Evolutionary conservation across 2,888 invertebrate genomes (phyloP).

Genomic region (Rhodophaea formosa): DNA sequence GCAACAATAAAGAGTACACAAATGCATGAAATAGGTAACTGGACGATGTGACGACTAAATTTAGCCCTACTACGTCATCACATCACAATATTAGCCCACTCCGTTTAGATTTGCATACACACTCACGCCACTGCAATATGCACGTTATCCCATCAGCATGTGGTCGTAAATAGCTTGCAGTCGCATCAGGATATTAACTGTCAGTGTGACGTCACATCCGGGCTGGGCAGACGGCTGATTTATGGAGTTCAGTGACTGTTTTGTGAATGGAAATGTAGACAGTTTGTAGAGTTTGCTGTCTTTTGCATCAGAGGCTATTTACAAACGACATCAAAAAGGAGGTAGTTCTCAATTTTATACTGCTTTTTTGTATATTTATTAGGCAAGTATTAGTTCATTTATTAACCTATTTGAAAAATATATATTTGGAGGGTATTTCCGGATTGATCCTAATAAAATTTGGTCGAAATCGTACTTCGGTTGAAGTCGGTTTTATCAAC

Average conservation of each 20-base stretch:
- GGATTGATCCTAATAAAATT: too few species aligned
- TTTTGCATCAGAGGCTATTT: too few species aligned
- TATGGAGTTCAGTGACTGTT: constrained; percentile 21
- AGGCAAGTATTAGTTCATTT: too few species aligned
- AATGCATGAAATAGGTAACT: not conserved
- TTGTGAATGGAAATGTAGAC: not conserved
- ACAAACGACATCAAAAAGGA: too few species aligned
- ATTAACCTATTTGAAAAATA: too few species aligned
- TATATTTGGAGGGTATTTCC: too few species aligned
- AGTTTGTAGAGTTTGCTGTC: too few species aligned
- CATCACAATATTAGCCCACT: constrained; percentile 10
- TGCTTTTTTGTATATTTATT: too few species aligned
- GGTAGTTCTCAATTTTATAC: too few species aligned
- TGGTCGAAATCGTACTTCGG: too few species aligned
- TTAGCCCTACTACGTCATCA: not conserved
- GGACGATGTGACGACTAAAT: not conserved
- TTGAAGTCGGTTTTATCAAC: too few species aligned
- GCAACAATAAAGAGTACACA: not conserved
- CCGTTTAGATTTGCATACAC: constrained; percentile 4
- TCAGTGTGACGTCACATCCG: constrained; percentile 46
- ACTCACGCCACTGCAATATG: not conserved
- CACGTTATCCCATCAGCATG: not conserved
- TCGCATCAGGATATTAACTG: constrained; percentile 39
- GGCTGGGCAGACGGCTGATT: constrained; percentile 34
- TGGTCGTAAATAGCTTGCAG: not conserved